Percentiles rank a stretch among this genome's conserved stretches.
Evolutionary conservation across 2,113 vertebrate species (phyloP).

Genomic region (Mastomys natalensis): DNA sequence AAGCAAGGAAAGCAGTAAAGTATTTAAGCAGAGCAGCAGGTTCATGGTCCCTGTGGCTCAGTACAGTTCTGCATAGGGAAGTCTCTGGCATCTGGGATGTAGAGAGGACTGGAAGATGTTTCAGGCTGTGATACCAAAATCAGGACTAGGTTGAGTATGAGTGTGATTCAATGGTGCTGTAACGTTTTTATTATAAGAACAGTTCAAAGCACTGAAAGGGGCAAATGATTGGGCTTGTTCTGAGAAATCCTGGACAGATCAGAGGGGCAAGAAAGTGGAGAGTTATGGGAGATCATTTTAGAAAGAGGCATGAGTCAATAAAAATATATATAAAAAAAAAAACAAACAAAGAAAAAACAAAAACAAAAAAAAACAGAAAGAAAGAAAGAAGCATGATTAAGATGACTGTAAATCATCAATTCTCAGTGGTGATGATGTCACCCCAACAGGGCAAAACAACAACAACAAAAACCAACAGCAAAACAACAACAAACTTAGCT

Average conservation of each 20-base stretch:
- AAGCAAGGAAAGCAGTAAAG: not conserved
- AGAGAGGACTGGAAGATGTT: not conserved
- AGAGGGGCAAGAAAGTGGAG: not conserved
- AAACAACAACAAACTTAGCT: not conserved
- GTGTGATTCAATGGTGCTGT: not conserved
- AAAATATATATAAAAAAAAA: no score
- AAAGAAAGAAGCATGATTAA: not conserved
- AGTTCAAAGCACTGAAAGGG: not conserved
- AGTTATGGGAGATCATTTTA: not conserved
- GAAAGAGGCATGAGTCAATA: not conserved
- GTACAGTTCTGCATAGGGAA: not conserved
- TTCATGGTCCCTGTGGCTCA: not conserved
- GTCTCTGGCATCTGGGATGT: not conserved
- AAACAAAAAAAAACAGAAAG: no score
- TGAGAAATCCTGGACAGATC: not conserved
- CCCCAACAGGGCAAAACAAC: not conserved
- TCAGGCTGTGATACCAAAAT: not conserved
- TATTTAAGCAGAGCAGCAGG: not conserved
- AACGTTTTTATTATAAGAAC: constrained; percentile 19
- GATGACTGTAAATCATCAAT: not conserved
- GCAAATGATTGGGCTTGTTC: not conserved
- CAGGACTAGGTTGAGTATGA: not conserved
- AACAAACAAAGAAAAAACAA: no score
- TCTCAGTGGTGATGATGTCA: not conserved
- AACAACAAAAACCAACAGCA: not conserved